Conservation (phyloP, 2,113 vertebrate species). For the Henicopernis longicauda region DNA sequence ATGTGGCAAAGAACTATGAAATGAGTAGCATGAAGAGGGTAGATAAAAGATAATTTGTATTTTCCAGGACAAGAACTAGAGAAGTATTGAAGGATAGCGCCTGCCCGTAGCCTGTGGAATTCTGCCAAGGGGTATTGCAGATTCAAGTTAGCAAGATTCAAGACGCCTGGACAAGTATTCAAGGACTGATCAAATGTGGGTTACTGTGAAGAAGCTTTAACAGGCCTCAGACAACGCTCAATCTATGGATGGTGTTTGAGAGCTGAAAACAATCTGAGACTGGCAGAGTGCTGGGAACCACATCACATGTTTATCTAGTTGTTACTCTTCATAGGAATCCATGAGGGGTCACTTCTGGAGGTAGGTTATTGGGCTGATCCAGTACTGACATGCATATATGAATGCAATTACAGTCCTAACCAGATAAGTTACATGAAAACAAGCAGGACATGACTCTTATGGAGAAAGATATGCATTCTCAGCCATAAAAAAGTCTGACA, state of each 20-base stretch:
- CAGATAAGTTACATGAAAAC: neutral
- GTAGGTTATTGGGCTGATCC: neutral
- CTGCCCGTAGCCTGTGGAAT: neutral
- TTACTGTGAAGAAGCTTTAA: neutral
- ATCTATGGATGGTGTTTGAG: neutral
- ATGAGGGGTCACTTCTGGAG: neutral
- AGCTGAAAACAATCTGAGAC: neutral
- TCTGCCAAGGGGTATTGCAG: neutral
- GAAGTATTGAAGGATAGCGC: neutral
- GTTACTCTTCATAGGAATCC: neutral
- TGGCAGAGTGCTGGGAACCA: neutral
- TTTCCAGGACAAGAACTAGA: neutral
- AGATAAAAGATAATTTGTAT: neutral
- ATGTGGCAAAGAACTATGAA: neutral
- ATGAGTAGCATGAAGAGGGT: neutral
- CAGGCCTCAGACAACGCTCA: neutral
- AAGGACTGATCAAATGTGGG: neutral
- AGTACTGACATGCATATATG: rapidly evolving
- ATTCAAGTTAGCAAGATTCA: neutral
- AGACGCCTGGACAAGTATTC: neutral
- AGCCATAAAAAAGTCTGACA: neutral
- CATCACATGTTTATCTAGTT: neutral
- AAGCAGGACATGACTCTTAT: neutral
- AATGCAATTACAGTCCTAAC: neutral
- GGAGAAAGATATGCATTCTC: neutral